Conservation (phyloP, 2,113 vertebrate genomes). For the Crypturellus undulatus region DNA sequence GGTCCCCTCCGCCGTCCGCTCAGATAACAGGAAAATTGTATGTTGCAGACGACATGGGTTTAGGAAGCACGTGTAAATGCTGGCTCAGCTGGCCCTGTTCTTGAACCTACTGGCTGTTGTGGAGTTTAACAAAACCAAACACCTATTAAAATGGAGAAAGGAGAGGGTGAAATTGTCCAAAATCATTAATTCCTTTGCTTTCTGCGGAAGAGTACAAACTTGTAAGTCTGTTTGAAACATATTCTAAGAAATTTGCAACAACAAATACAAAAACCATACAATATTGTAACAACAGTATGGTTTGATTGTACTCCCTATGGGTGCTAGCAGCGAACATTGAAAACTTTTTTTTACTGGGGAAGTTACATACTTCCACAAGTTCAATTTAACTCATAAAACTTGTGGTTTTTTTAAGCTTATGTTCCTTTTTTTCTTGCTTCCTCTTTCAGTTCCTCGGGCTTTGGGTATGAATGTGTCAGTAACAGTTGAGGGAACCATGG, state of each 20-base stretch:
- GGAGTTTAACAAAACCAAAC: neutral
- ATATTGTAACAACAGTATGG: neutral
- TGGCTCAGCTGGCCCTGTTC: neutral
- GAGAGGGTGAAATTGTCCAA: neutral
- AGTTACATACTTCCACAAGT: neutral
- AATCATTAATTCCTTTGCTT: neutral
- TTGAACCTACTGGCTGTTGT: neutral
- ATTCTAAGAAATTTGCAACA: neutral
- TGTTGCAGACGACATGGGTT: fast-evolving
- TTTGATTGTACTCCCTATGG: neutral
- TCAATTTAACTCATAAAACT: neutral
- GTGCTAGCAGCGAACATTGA: neutral
- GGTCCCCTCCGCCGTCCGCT: neutral
- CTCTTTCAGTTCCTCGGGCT: constrained; percentile 86
- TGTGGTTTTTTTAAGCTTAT: fast-evolving
- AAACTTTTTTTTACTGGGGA: neutral
- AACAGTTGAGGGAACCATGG: constrained; percentile 91
- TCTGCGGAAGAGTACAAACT: neutral
- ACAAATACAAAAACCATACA: neutral
- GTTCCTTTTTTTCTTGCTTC: neutral
- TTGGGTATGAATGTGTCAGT: constrained; percentile 92
- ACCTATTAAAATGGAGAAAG: neutral
- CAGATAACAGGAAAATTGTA: neutral
- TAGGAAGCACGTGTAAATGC: fast-evolving
- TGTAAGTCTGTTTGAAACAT: fast-evolving